These are phyloP conservation scores for Calosoma granatense DNA, from an alignment of 1,140 invertebrate genomes.

Conservation along the genomic window DNA sequence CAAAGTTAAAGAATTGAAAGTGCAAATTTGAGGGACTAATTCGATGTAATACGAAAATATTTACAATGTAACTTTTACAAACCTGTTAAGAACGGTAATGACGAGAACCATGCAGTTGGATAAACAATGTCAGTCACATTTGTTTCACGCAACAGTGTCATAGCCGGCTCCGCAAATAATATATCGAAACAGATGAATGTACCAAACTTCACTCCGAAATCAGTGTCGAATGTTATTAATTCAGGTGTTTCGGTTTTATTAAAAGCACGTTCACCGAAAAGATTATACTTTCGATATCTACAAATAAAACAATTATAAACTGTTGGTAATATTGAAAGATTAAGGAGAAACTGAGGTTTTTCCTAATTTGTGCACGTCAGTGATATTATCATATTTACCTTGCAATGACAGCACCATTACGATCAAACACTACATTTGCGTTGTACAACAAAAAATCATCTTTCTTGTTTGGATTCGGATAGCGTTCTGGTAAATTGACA, in stretches of 20 bases:
- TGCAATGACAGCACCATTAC: constrained; percentile 31
- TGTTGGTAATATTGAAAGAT: too few relatives aligned
- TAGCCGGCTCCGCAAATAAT: constrained; percentile 49
- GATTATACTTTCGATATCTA: constrained; percentile 59
- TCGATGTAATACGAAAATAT: too few relatives aligned
- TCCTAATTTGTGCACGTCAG: too few relatives aligned
- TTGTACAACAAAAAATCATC: constrained; percentile 50
- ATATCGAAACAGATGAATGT: constrained; percentile 68
- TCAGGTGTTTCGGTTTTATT: constrained; percentile 40
- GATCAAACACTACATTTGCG: constrained; percentile 57
- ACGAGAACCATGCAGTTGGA: constrained; percentile 62
- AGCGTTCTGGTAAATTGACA: constrained; percentile 58
- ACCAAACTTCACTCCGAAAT: constrained; percentile 75
- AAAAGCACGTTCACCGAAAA: constrained; percentile 43
- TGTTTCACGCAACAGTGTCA: constrained; percentile 40
- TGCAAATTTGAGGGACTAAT: too few relatives aligned
- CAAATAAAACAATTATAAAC: constrained; percentile 24
- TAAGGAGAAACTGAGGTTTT: too few relatives aligned
- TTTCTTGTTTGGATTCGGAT: constrained; percentile 32
- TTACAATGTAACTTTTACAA: too few relatives aligned
- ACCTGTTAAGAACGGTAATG: constrained; percentile 60
- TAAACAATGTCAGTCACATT: constrained; percentile 58
- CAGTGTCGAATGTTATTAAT: constrained; percentile 54
- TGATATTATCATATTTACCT: constrained; percentile 18
- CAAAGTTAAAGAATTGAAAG: too few relatives aligned